Evolutionary conservation across 2,113 vertebrate species (phyloP).

Genomic region (Acrocephalus arundinaceus): DNA sequence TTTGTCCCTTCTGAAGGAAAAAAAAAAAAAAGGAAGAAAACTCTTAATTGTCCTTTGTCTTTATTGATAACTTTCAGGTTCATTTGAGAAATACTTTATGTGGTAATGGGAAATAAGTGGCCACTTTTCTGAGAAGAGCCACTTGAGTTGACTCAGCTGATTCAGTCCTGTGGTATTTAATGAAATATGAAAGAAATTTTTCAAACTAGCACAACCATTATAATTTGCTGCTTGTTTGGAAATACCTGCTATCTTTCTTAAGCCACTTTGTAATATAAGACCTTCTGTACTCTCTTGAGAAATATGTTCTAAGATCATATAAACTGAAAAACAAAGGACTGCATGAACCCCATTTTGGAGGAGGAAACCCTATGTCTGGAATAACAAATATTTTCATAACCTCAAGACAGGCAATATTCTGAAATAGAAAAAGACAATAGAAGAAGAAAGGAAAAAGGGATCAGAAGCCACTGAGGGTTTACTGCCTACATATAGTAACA

Average conservation of each 20-base stretch:
- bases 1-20: not conserved
- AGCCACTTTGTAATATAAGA: not conserved
- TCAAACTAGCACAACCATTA: not conserved
- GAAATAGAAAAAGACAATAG: not conserved
- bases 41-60: not conserved
- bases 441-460: not conserved
- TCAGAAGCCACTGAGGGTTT: not conserved
- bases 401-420: not conserved
- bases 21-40: not conserved
- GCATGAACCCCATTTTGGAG: not conserved
- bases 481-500: not conserved
- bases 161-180: not conserved
- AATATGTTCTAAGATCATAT: not conserved
- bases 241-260: conserved; percentile 1
- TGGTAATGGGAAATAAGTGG: not conserved
- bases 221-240: not conserved
- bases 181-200: not conserved
- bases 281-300: not conserved
- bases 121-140: conserved; percentile 2
- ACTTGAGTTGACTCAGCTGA: conserved; percentile 3
- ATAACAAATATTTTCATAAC: not conserved
- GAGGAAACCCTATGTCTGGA: not conserved
- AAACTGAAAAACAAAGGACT: not conserved
- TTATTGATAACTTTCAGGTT: not conserved
- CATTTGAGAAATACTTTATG: not conserved